These are phyloP conservation scores for Athene cunicularia DNA, from an alignment of 2,113 vertebrate genomes.

Conservation along the genomic window DNA sequence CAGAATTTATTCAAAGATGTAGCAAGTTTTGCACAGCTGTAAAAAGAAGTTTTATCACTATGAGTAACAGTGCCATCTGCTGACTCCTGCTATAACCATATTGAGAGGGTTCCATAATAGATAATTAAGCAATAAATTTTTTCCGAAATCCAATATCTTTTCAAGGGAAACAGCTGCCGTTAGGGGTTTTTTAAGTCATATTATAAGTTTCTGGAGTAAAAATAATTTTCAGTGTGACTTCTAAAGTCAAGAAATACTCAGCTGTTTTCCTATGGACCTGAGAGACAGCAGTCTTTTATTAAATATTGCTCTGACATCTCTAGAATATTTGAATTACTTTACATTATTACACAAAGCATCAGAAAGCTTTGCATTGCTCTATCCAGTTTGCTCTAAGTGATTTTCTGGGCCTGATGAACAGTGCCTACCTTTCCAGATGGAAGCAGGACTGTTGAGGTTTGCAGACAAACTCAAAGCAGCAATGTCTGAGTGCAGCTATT, in stretches of 20 bases:
- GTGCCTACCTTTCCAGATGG: not conserved
- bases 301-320: not conserved
- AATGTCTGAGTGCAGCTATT: not conserved
- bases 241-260: not conserved
- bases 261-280: not conserved
- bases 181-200: not conserved
- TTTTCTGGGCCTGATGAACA: not conserved
- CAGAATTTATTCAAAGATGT: not conserved
- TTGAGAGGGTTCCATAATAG: constrained; percentile 24
- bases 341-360: not conserved
- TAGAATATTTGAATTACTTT: not conserved
- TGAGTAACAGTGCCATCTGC: constrained; percentile 70
- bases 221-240: not conserved
- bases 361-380: not conserved
- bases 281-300: not conserved
- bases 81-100: constrained; percentile 45
- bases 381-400: not conserved
- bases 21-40: constrained; percentile 36
- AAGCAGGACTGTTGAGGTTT: not conserved
- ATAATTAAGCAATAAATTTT: constrained; percentile 60
- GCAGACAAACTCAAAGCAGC: not conserved
- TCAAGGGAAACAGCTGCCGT: not conserved
- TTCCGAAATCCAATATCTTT: constrained; percentile 34
- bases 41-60: constrained; percentile 46
- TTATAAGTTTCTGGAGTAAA: not conserved